Conservation (phyloP, 1,140 invertebrate genomes). For the Manduca sexta region DNA sequence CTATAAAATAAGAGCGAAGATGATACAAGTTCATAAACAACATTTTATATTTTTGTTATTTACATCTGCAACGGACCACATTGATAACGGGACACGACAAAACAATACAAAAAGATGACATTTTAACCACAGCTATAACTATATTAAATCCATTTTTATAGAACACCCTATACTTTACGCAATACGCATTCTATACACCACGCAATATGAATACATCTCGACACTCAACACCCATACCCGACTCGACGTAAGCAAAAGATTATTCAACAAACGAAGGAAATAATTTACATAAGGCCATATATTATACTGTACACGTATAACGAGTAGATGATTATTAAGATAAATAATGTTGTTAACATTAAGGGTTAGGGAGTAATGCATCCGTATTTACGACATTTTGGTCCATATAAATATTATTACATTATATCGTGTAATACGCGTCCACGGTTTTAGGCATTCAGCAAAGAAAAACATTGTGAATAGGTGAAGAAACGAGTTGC, state of each 20-base stretch:
- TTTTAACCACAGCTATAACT: constrained; percentile 28
- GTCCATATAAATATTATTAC: constrained; percentile 71
- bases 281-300: constrained; percentile 72
- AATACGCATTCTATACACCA: constrained; percentile 42
- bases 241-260: constrained; percentile 53
- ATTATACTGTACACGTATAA: constrained; percentile 69
- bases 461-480: constrained; percentile 22
- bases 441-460: constrained; percentile 47
- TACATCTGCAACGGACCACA: background rate
- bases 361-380: constrained; percentile 63
- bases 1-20: constrained; percentile 11
- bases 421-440: constrained; percentile 45
- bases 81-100: constrained; percentile 34
- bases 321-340: constrained; percentile 67
- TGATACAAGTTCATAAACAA: constrained; percentile 36
- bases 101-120: constrained; percentile 7
- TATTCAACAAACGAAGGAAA: constrained; percentile 55
- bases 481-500: too few species aligned
- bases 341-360: constrained; percentile 66
- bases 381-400: constrained; percentile 69
- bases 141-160: constrained; percentile 48
- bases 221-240: constrained; percentile 35
- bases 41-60: constrained; percentile 22
- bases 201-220: constrained; percentile 24
- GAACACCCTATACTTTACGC: constrained; percentile 48